These are phyloP conservation scores for Lagopus muta DNA, from an alignment of 2,113 vertebrate genomes.

Conservation along the genomic window DNA sequence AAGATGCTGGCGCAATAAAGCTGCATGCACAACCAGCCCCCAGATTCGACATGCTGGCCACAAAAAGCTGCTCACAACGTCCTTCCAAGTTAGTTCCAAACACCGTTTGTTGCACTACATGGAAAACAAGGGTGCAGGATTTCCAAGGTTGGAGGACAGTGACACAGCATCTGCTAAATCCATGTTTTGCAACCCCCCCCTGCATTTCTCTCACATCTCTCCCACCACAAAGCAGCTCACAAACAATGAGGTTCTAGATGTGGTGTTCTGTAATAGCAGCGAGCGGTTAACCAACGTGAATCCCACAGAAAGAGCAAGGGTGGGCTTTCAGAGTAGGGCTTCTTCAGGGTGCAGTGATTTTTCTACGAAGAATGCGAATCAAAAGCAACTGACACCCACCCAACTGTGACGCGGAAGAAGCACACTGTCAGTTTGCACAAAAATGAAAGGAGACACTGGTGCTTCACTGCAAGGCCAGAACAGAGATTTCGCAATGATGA, in stretches of 20 bases:
- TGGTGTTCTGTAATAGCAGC: constrained; percentile 64
- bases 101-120: rapidly evolving
- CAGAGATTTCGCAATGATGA: not conserved
- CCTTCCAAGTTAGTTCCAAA: not conserved
- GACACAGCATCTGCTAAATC: constrained; percentile 8
- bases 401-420: not conserved
- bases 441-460: not conserved
- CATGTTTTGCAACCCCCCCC: constrained; percentile 34
- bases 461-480: constrained; percentile 5
- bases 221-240: constrained; percentile 67
- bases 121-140: not conserved
- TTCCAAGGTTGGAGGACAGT: not conserved
- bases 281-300: constrained; percentile 79
- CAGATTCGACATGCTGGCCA: not conserved
- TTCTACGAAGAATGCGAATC: constrained; percentile 71
- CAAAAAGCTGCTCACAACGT: not conserved
- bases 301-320: constrained; percentile 77
- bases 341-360: not conserved
- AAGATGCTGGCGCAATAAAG: not conserved
- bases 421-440: constrained; percentile 40
- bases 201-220: constrained; percentile 20
- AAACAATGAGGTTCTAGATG: constrained; percentile 43
- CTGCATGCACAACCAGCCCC: not conserved
- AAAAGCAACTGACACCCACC: constrained; percentile 71
- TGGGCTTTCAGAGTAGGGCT: constrained; percentile 67